Evolutionary conservation across 2,113 vertebrate species (phyloP), one percentile per base, ranked within the genome.

Genomic region (Meleagris gallopavo): DNA sequence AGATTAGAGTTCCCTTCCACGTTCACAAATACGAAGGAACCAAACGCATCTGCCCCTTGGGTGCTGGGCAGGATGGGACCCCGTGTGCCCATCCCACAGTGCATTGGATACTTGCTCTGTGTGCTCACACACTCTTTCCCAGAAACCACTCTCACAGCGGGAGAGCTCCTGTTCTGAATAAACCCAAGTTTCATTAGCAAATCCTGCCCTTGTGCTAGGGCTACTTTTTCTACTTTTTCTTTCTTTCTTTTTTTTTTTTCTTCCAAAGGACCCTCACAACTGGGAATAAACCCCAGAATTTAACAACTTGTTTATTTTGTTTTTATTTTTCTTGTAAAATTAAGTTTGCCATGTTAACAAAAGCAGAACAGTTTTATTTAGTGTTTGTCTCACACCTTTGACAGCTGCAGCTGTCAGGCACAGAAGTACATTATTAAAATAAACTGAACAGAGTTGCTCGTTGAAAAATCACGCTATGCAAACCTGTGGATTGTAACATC

Each of bases 311-410:
- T 92, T 94, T 80, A 17, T 86, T 66, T 79, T 64, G 9, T 45
- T 45, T 92, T 67, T 79, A 43, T 69, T 72, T 96, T 73, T 96
- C 90, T 54, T 22, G 65, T 95, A 89, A 85, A 96, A 97, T 91
- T 94, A 86, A 94, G 36, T 95, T 95, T 94, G 70, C 89, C 88
- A 85, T 85, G 94, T 95, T 97, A 97, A 97, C 88, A 97, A 97
- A 96, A 94, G 92, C 92, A 93, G 57, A 96, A 92, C 76, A 83
- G 93, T 92, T 96, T 96, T 94, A 97, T 97, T 96, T 97, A 97
- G 97, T 97, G 98, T 98, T 98, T 97, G 96, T 98, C 98, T 89
- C 96, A 98, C 97, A 97, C 89, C 88, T 97, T 80, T 0, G 65
- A 98, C 97, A 97, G 97, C 97, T 95, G 89, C 96, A 88, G 95